Evolutionary conservation across 1,140 invertebrate species (phyloP).

Genomic region (Anoplophora glabripennis): DNA sequence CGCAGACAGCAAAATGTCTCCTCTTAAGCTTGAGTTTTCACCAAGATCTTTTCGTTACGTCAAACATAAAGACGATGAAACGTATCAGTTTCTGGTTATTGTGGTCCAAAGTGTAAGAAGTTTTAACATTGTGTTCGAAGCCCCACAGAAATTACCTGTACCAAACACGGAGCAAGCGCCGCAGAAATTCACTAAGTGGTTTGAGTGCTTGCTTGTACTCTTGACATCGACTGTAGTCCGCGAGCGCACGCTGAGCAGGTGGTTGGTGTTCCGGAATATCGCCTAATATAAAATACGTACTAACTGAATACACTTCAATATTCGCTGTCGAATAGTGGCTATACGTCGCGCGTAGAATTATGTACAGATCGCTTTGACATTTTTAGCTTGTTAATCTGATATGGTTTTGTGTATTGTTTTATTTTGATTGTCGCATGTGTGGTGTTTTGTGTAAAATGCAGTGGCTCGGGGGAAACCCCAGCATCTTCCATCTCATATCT

Average conservation of each 20-base stretch:
- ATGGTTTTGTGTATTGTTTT: constrained; percentile 17
- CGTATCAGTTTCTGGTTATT: background rate
- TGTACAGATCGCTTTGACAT: background rate
- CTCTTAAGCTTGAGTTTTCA: too few species aligned
- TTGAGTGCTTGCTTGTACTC: background rate
- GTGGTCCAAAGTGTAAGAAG: background rate
- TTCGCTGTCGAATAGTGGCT: background rate
- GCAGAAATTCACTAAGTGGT: constrained; percentile 17
- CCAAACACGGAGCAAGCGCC: constrained; percentile 20
- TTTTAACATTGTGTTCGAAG: background rate
- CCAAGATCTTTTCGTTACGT: too few species aligned
- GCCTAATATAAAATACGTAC: background rate
- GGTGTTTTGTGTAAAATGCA: constrained; percentile 21
- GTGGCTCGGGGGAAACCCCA: constrained; percentile 22
- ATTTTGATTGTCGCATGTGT: constrained; percentile 11
- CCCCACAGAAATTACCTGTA: constrained; percentile 12
- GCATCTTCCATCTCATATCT: constrained; percentile 20
- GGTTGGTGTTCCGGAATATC: background rate
- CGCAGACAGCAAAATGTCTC: too few species aligned
- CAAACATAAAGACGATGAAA: background rate
- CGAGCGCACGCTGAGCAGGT: constrained; percentile 14
- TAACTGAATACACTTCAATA: background rate
- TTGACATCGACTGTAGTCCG: constrained; percentile 14
- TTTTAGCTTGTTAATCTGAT: constrained; percentile 9
- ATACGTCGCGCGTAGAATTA: background rate